Percentiles rank a stretch among this genome's conserved stretches.
phyloP scores from a whole-genome alignment of 2,888 invertebrate species.

The Shargacucullia verbasci region DNA sequence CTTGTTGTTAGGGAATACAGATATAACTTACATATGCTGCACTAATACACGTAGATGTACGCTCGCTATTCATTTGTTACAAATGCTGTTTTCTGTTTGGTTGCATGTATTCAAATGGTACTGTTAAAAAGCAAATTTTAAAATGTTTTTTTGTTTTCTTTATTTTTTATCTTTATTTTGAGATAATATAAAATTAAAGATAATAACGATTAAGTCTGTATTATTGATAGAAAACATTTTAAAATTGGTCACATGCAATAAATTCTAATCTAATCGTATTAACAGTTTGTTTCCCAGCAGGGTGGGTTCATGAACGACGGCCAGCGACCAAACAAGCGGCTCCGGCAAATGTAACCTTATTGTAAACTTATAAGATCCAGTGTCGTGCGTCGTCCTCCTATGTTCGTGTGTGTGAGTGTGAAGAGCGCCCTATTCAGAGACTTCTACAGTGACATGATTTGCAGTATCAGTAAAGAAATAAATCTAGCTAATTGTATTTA shows the following conservation, averaged over 20 bases:
- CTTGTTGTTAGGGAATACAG: slow-evolving; percentile 2
- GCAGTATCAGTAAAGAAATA: slow-evolving; percentile 65
- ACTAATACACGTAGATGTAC: slow-evolving; percentile 22
- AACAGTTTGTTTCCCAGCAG: slow-evolving; percentile 62
- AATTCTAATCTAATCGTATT: slow-evolving; percentile 31
- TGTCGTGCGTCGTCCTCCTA: slow-evolving; percentile 75
- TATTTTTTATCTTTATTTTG: neutral
- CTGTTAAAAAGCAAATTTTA: slow-evolving; percentile 6
- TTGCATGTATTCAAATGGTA: slow-evolving; percentile 52
- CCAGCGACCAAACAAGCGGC: slow-evolving; percentile 87
- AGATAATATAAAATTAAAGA: too few relatives aligned
- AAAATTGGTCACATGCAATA: neutral
- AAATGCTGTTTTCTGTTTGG: slow-evolving; percentile 34
- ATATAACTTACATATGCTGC: slow-evolving; percentile 1
- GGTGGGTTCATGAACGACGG: slow-evolving; percentile 87
- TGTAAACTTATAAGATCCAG: slow-evolving; percentile 57
- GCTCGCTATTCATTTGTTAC: slow-evolving; percentile 15
- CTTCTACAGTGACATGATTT: slow-evolving; percentile 77
- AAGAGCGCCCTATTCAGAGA: slow-evolving; percentile 73
- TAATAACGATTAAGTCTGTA: neutral
- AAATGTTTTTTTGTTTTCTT: neutral
- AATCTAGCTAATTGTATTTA: slow-evolving; percentile 89
- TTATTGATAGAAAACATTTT: slow-evolving; percentile 1
- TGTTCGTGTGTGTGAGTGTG: slow-evolving; percentile 81
- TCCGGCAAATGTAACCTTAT: slow-evolving; percentile 80